Conservation (phyloP, 2,888 invertebrate species). For the Caenorhabditis macrosperma region DNA sequence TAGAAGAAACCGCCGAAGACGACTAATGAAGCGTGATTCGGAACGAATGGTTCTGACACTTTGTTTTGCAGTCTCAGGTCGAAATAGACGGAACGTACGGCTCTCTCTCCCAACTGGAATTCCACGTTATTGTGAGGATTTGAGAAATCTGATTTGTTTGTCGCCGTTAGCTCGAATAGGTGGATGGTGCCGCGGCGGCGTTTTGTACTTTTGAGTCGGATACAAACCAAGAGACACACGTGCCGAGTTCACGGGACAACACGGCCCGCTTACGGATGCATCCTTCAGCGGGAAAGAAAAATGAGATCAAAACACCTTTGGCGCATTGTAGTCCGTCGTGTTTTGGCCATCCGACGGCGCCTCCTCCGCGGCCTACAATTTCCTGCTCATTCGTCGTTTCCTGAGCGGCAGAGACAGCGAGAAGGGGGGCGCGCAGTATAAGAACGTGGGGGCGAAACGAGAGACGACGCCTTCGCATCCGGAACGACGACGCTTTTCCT, state of each 20-base stretch:
- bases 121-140: too few species aligned
- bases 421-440: slow-evolving; percentile 8
- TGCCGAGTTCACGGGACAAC: neutral
- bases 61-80: slow-evolving; percentile 37
- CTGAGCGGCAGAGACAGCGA: slow-evolving; percentile 17
- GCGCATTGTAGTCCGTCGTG: slow-evolving; percentile 10
- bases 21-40: slow-evolving; percentile 55
- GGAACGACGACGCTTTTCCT: slow-evolving; percentile 1
- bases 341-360: slow-evolving; percentile 6
- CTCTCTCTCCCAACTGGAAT: too few species aligned
- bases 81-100: slow-evolving; percentile 10
- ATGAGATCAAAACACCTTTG: slow-evolving; percentile 1
- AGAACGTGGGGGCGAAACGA: slow-evolving; percentile 8
- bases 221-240: neutral
- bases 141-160: too few species aligned
- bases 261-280: neutral
- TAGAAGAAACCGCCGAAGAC: slow-evolving; percentile 17
- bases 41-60: slow-evolving; percentile 47
- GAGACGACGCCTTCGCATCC: neutral
- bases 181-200: too few species aligned
- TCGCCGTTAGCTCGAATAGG: neutral
- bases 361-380: slow-evolving; percentile 51
- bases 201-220: neutral
- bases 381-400: slow-evolving; percentile 50
- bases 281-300: neutral